Base-by-base conservation (phyloP, 2,797 vertebrate genomes). In the Enteromius viviparus region DNA sequence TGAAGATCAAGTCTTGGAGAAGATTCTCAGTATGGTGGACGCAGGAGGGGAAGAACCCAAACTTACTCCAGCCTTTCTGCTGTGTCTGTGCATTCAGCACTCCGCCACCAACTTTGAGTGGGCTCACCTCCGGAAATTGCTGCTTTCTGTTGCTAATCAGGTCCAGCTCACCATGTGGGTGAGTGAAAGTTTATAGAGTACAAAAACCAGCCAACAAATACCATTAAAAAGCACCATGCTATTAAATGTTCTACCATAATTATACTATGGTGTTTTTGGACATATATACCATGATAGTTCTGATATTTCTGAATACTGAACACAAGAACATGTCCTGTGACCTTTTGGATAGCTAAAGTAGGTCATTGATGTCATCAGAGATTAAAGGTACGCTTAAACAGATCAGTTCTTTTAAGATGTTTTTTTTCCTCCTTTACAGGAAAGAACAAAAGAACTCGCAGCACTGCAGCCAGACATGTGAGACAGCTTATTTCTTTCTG, bases 361-460 rank as follows among this genome's bases (percentile, higher is more conserved):
- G n/a, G 53, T 47, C 19, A 29, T 23, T 72, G 40, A 21, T 47
- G 55, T 42, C n/a, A 34, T 34, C 11, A 2, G 37, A 72, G 26
- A 55, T 81, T 45, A 71, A 70, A 70, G 49, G 29, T 37, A 66
- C 4, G 40, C 51, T 37, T 76, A 17, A 42, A 17, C 34, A 68
- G 47, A 79, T 19, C 17, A 34, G 53, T 81, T 26, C 42, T 80
- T 42, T 51, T 89, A 60, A 88, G 71, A 84, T 78, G 0, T 88
- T 85, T 32, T 6, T 83, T 62, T 84, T 2, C 8, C 85, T 19
- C 8, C 21, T 47, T 86, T 72, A 86, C 82, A 96, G 95, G 95
- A 94, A 84, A 94, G 93, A 89, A 95, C 94, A 70, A 95, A 94
- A 80, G 91, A 94, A 29, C 92, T 95, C 0, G 94, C 95, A 34